Conservation (phyloP, 2,888 invertebrate genomes). For the Hypomecis atomaria region DNA sequence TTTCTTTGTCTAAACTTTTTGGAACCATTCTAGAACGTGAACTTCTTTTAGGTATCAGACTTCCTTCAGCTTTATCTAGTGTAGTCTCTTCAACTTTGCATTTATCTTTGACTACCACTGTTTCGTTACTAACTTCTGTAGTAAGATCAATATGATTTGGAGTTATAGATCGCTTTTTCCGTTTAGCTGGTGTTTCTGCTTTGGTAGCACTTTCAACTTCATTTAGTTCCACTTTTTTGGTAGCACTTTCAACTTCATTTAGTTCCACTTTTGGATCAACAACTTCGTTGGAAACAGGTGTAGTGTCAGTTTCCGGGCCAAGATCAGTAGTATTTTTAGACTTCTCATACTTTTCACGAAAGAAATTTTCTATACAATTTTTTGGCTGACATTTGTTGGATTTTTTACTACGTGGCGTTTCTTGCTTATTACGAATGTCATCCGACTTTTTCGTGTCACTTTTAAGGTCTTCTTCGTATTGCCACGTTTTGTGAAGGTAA, state of each 20-base stretch:
- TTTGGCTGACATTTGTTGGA: slow-evolving; percentile 40
- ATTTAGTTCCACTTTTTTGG: no score
- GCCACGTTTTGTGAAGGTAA: slow-evolving; percentile 80
- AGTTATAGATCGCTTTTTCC: slow-evolving; percentile 5
- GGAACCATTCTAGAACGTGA: slow-evolving; percentile 11
- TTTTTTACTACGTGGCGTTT: slow-evolving; percentile 24
- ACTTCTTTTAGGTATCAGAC: slow-evolving; percentile 17
- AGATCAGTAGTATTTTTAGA: slow-evolving; percentile 23
- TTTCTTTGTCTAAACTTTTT: slow-evolving; percentile 18
- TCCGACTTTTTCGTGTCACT: slow-evolving; percentile 60
- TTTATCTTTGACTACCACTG: slow-evolving; percentile 2
- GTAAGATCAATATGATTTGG: slow-evolving; percentile 11
- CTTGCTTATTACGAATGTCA: slow-evolving; percentile 49
- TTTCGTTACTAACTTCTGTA: slow-evolving; percentile 9
- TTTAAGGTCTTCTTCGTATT: slow-evolving; percentile 69
- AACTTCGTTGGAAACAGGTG: slow-evolving; percentile 4
- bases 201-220: slow-evolving; percentile 2
- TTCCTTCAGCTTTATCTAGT: slow-evolving; percentile 13
- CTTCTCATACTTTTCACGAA: slow-evolving; percentile 28
- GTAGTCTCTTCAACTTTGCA: not conserved
- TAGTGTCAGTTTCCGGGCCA: slow-evolving; percentile 5
- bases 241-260: no score
- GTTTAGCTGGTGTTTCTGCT: slow-evolving; percentile 1
- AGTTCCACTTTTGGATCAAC: slow-evolving; percentile 1
- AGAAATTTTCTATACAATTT: slow-evolving; percentile 34